Conservation (phyloP, 2,797 vertebrate genomes). For the Lophotriccus pileatus region DNA sequence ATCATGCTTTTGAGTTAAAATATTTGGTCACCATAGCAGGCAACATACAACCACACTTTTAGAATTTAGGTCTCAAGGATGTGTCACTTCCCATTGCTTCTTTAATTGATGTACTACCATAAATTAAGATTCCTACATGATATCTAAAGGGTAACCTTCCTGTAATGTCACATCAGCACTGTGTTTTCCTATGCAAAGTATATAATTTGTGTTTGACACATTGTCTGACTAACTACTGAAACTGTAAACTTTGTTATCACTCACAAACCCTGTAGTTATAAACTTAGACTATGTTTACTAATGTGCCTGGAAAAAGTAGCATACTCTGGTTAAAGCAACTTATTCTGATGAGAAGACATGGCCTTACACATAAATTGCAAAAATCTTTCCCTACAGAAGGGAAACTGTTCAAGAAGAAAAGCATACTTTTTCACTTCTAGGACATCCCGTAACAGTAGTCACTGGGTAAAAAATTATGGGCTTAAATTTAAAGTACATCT, state of each 20-base stretch:
- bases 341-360: neutral
- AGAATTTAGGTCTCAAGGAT: neutral
- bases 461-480: neutral
- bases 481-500: neutral
- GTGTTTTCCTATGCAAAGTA: neutral
- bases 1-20: neutral
- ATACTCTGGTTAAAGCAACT: neutral
- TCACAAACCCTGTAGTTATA: neutral
- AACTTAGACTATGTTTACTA: neutral
- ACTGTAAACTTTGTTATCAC: neutral
- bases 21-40: neutral
- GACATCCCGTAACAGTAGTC: neutral
- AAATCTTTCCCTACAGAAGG: neutral
- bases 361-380: neutral
- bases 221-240: neutral
- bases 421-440: neutral
- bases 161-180: neutral
- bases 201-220: neutral
- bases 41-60: neutral
- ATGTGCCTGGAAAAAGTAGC: neutral
- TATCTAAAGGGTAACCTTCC: neutral
- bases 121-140: neutral
- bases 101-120: neutral
- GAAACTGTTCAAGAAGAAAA: neutral
- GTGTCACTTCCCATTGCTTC: neutral